Evolutionary conservation across 2,797 vertebrate genomes (phyloP), one percentile per base, ranked within the genome.

Genomic region (Hemitrygon akajei): DNA sequence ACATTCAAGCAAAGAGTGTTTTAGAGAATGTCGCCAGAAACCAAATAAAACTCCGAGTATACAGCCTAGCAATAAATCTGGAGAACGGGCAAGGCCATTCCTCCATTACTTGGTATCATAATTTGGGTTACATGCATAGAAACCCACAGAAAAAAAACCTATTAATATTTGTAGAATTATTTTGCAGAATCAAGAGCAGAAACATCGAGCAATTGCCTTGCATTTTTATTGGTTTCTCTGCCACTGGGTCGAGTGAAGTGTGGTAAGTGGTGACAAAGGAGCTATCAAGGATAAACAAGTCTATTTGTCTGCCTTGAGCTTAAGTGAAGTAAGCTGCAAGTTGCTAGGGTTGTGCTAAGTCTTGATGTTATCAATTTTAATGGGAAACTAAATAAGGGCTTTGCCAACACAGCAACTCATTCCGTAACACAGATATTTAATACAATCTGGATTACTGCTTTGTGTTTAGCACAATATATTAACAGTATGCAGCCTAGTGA

Each of bases 311-410:
- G 91, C 69, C 69, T 73, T 92, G 69, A 92, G 69, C 37, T 92
- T 71, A 92, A 92, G 69, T 75, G 91, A 92, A 92, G 89, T 66
- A 92, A 92, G 66, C 91, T 92, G 69, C 69, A 9, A 47, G 66
- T 92, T 92, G 69, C 69, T 75, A 73, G 66, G 69, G 37, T 75
- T 27, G 91, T 92, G 71, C 40, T 71, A 71, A 71, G 69, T 73
- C 91, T 66, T 92, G 73, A 66, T 92, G 69, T 75, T 73, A 37
- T 92, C 69, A 92, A 92, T 37, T 92, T 66, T 92, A 92, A 92
- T 37, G 7, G 2, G 25, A 92, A 66, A 92, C 34, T 10, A 1
- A 37, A 92, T 47, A 69, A 92, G 71, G 40, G 22, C 27, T 69
- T 92, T 47, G 11, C 91, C 34, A 56, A 47, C 47, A 93, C 30